Evolutionary conservation across 2,888 invertebrate genomes (phyloP), one percentile per base, ranked within the genome.

Genomic region (Heliconius cydno): DNA sequence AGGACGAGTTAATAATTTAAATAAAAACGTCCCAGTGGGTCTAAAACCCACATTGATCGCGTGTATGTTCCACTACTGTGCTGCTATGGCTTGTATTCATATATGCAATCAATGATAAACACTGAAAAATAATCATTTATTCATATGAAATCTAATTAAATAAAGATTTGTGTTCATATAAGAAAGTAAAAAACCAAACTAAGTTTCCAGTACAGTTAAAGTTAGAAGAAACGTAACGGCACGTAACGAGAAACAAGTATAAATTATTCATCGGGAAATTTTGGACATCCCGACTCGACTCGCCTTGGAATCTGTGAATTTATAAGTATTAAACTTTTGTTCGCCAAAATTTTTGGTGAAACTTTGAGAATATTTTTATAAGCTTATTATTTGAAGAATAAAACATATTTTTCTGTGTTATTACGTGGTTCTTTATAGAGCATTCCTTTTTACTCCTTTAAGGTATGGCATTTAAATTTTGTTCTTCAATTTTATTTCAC

Each of bases 241-340:
- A 30, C 12, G 28, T 52, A 76, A 71, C 68, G 70, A 77, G 77
- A 79, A 57, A 60, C 52, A 75, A 63, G 77, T 72, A 79, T 82
- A 82, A 82, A 82, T 80, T 80, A 82, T 82, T 82, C 82, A 82
- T 80, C 66, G 67, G 76, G 65, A 74, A 79, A 76, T 77, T 80
- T 82, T 77, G 79, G 74, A 60, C 79, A 75, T 60, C 79, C 28
- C 52, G 52, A 66, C 67, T 25, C 30, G 60, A 68, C 78, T 28
- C 63, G 65, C 63, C 73, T 28, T n/a, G 65, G 66, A 82, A 79
- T 76, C 78, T 80, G 30, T 38, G 75, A 82, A 82, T 82, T 77
- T 68, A 41, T 52, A 75, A 81, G 68, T 68, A 72, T n/a, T 30
- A 34, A 76, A 78, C 70, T 80, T 80, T 79, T 76, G 71, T 76